Conservation (phyloP, 2,888 invertebrate genomes). For the Drosophila pegasa region DNA sequence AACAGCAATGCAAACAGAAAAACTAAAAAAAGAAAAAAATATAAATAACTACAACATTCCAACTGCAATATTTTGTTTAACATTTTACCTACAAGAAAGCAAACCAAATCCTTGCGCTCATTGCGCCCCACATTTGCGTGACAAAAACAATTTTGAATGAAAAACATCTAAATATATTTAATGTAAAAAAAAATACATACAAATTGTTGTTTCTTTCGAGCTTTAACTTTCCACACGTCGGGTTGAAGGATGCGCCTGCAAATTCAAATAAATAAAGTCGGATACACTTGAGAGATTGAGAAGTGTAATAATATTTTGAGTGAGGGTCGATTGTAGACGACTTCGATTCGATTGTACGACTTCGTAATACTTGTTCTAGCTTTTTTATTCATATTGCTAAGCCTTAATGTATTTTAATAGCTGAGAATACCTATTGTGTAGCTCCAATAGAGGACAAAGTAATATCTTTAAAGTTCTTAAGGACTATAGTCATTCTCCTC, state of each 20-base stretch:
- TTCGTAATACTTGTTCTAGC: too few relatives aligned
- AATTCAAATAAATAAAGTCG: constrained; percentile 29
- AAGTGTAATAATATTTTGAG: too few relatives aligned
- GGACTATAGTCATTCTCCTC: too few relatives aligned
- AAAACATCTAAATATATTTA: constrained; percentile 80
- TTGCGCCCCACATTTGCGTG: constrained; percentile 44
- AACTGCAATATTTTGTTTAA: constrained; percentile 67
- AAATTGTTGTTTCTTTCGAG: constrained; percentile 37
- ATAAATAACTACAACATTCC: constrained; percentile 57
- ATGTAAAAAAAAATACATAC: constrained; percentile 68
- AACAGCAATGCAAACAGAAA: constrained; percentile 6
- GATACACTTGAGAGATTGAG: too few relatives aligned
- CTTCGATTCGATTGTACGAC: too few relatives aligned
- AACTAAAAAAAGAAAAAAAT: constrained; percentile 2
- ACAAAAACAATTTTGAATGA: constrained; percentile 70
- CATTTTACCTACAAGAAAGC: constrained; percentile 43
- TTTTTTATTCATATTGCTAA: too few relatives aligned
- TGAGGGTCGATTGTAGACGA: too few relatives aligned
- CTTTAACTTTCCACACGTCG: constrained; percentile 1
- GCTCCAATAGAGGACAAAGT: too few relatives aligned
- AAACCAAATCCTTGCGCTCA: constrained; percentile 23
- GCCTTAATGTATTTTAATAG: too few relatives aligned
- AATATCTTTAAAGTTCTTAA: too few relatives aligned
- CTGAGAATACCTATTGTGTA: too few relatives aligned
- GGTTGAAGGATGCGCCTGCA: not conserved